These are phyloP conservation scores for Frankliniella fusca DNA, from an alignment of 2,888 invertebrate species.

Conservation along the genomic window DNA sequence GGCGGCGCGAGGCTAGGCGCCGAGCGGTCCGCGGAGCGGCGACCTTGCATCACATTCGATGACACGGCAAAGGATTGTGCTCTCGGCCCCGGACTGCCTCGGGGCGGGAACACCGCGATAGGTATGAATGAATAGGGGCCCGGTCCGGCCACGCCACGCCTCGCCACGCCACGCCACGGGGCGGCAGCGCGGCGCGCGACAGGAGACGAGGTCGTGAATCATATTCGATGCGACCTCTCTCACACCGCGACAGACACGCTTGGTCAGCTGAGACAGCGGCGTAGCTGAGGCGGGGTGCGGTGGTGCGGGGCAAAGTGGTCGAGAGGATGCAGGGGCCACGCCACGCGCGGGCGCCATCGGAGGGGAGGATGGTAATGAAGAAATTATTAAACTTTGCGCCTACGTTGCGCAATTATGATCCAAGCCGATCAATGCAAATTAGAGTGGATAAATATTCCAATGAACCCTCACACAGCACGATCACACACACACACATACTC, in stretches of 20 bases:
- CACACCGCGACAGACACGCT: neutral
- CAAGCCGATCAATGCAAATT: neutral
- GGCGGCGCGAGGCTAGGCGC: neutral
- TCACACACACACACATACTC: neutral
- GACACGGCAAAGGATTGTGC: constrained; percentile 17
- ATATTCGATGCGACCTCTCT: no score
- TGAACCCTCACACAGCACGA: neutral
- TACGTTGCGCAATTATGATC: neutral
- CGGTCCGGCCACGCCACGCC: neutral
- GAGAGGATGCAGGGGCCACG: neutral
- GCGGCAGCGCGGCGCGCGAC: neutral
- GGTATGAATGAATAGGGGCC: neutral
- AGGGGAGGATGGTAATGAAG: neutral
- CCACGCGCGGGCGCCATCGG: neutral
- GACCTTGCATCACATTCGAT: constrained; percentile 24
- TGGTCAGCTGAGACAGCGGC: neutral
- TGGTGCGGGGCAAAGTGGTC: neutral
- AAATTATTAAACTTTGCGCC: constrained; percentile 12
- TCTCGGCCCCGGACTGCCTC: neutral
- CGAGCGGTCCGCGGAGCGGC: neutral
- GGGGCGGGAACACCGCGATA: neutral
- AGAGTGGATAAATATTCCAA: constrained; percentile 9
- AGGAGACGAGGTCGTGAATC: neutral
- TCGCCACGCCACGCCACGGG: neutral
- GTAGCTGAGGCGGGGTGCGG: neutral